Conservation (phyloP, 2,113 vertebrate genomes). For the Cephalopterus ornatus region DNA sequence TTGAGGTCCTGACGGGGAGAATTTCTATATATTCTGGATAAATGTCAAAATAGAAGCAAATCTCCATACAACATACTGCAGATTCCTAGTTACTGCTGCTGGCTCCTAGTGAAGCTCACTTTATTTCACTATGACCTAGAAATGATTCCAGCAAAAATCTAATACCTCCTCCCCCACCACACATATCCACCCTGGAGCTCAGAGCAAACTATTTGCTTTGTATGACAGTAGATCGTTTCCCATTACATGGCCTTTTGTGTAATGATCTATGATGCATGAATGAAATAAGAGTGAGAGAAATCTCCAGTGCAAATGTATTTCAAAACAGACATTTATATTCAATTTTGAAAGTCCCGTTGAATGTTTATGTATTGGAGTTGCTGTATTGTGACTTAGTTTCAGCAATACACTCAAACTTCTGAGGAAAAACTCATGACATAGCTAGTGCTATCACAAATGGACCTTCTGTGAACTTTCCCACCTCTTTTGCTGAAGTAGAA, state of each 20-base stretch:
- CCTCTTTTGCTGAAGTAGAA: background rate
- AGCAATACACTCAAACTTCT: background rate
- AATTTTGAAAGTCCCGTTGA: background rate
- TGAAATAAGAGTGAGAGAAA: background rate
- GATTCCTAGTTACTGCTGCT: constrained; percentile 40
- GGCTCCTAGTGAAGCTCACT: constrained; percentile 21
- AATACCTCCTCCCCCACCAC: background rate
- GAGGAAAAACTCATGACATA: background rate
- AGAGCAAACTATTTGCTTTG: background rate
- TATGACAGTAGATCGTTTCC: background rate
- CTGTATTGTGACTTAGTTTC: background rate
- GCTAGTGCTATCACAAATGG: background rate
- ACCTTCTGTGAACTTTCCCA: background rate
- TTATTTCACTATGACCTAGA: constrained; percentile 18
- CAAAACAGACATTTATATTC: background rate
- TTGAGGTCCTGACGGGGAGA: constrained; percentile 19
- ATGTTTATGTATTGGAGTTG: background rate
- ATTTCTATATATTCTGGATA: constrained; percentile 31
- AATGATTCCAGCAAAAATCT: constrained; percentile 24
- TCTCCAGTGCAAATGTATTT: background rate
- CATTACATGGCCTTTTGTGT: background rate
- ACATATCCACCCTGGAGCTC: background rate
- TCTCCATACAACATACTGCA: background rate
- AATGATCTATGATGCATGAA: background rate
- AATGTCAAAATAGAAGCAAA: constrained; percentile 54